phyloP scores from a whole-genome alignment of 2,888 invertebrate species.

The Hemicrepidius hirtus region DNA sequence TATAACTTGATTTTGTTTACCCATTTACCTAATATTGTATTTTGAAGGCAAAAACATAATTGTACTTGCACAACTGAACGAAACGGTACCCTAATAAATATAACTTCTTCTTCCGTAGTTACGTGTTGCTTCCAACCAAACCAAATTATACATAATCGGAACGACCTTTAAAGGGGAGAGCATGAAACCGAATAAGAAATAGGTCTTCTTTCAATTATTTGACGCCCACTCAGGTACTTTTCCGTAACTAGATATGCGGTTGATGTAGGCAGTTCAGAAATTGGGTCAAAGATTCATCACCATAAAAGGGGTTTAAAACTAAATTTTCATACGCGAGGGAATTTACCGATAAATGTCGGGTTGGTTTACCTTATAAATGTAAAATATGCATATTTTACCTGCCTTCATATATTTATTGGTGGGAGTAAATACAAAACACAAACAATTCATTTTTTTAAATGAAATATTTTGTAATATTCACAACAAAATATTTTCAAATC shows the following conservation, averaged over 20 bases:
- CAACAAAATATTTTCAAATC: too few relatives aligned
- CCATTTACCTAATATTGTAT: too few relatives aligned
- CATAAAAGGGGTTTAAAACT: slow-evolving; percentile 5
- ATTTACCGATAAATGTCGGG: not conserved
- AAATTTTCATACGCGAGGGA: slow-evolving; percentile 9
- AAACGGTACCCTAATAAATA: too few relatives aligned
- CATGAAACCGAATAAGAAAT: slow-evolving; percentile 6
- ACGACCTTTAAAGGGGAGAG: not conserved
- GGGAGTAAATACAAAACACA: too few relatives aligned
- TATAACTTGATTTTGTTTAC: too few relatives aligned
- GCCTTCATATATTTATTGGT: too few relatives aligned
- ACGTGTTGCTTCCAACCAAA: too few relatives aligned
- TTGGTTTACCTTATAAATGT: not conserved
- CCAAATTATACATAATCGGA: slow-evolving; percentile 3
- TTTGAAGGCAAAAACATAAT: too few relatives aligned
- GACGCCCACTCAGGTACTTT: slow-evolving; percentile 1
- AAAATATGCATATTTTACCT: slow-evolving; percentile 14
- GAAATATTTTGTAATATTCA: too few relatives aligned
- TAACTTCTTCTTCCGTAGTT: too few relatives aligned
- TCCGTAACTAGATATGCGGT: not conserved
- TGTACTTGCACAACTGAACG: too few relatives aligned
- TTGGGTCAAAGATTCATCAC: slow-evolving; percentile 12
- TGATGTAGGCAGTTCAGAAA: slow-evolving; percentile 9
- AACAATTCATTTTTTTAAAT: too few relatives aligned
- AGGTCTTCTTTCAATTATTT: slow-evolving; percentile 4